Conservation (phyloP, 2,797 vertebrate species). For the Hoplostethus atlanticus region DNA sequence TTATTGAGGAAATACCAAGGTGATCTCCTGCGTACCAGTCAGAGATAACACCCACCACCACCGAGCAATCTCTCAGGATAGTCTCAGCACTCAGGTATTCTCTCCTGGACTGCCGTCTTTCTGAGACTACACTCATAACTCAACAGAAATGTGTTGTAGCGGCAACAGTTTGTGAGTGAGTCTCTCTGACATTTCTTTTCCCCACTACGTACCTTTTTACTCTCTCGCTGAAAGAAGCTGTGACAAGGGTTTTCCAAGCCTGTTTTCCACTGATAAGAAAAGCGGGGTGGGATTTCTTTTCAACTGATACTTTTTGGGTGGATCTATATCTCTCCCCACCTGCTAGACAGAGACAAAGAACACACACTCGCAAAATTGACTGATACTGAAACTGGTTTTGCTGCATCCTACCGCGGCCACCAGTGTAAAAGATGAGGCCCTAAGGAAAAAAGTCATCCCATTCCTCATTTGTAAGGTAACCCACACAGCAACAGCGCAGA, state of each 20-base stretch:
- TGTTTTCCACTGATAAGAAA: constrained; percentile 53
- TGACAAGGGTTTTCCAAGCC: constrained; percentile 21
- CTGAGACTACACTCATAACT: constrained; percentile 21
- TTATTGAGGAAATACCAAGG: constrained; percentile 73
- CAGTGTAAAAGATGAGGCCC: constrained; percentile 24
- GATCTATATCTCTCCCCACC: constrained; percentile 23
- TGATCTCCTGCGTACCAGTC: constrained; percentile 55
- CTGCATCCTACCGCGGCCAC: neutral
- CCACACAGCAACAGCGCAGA: constrained; percentile 25
- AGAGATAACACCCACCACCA: constrained; percentile 39
- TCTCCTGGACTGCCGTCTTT: constrained; percentile 10
- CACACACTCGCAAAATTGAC: constrained; percentile 1
- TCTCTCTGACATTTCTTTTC: constrained; percentile 32
- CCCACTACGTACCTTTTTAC: constrained; percentile 7
- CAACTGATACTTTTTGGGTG: constrained; percentile 21
- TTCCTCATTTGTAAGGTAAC: constrained; percentile 26
- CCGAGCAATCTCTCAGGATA: constrained; percentile 16
- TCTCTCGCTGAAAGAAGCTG: constrained; percentile 15
- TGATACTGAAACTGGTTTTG: constrained; percentile 1
- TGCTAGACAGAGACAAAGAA: constrained; percentile 26
- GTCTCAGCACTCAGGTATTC: constrained; percentile 56
- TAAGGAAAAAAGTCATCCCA: constrained; percentile 7
- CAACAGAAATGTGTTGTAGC: constrained; percentile 15
- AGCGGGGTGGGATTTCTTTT: constrained; percentile 43
- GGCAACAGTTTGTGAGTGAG: constrained; percentile 15